Evolutionary conservation across 2,797 vertebrate species (phyloP), one percentile per base, ranked within the genome.

Genomic region (Centroberyx gerrardi): DNA sequence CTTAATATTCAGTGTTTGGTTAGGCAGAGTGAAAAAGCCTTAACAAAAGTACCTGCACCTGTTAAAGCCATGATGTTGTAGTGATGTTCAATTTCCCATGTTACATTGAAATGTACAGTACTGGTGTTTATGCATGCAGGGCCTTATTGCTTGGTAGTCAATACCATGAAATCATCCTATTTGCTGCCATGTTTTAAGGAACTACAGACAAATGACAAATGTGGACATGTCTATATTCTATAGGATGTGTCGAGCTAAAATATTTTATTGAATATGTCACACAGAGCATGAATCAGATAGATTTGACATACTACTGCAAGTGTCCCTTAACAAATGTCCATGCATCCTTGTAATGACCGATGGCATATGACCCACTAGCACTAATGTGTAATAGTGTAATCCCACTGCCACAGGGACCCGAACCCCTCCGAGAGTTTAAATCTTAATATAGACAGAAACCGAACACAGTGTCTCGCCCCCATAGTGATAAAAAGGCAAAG

Each of bases 401-500:
- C 6, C 3, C 40, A 8, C 8, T 40, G 1, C 0, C 42, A 17
- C 5, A 59, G 40, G 8, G 66, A 33, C 33, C 54, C 53, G 10
- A 61, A 33, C 38, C 44, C 48, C 52, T 29, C 13, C 12, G 14
- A 9, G 72, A 69, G 64, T 27, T 27, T 44, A 38, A 27, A 42
- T n/a, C 12, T 12, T 68, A 62, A 46, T 1, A 58, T n/a, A 31
- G 28, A 58, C 55, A 58, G 14, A 58, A 5, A 58, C 28, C 33
- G 14, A 56, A 58, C 29, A 31, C 51, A 42, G n/a, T 15, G 18
- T 44, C 13, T 53, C 27, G 28, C 44, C 54, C 4, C 0, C 69
- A 27, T 44, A 44, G 13, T 13, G 13, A 44, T 42, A 14, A 44
- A 81, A 49, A 68, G 38, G n/a, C 33, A 42, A n/a, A 65, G 8